A percentile compares a stretch with the other conserved stretches of the same genome.
phyloP scores from a whole-genome alignment of 2,888 invertebrate species.

The Protonemura montana region DNA sequence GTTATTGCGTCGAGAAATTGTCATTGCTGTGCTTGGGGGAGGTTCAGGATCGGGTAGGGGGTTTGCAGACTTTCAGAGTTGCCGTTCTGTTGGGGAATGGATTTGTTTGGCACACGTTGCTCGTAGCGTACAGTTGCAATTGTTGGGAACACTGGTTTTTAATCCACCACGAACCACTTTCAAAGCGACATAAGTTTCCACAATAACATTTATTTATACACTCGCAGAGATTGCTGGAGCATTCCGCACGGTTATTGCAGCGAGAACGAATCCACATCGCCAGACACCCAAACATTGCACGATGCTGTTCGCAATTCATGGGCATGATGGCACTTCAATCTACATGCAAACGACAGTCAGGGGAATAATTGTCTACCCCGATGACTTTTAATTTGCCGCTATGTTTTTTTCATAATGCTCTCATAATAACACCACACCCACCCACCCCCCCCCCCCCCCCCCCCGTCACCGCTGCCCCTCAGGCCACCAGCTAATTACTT shows the following conservation, averaged over 20 bases:
- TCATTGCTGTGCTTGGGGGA: background rate
- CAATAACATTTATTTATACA: no score
- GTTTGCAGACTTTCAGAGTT: no score
- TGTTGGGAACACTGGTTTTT: no score
- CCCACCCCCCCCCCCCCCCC: background rate
- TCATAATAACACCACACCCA: background rate
- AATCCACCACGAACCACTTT: no score
- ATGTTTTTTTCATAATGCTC: background rate
- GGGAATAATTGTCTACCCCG: slow-evolving; percentile 1
- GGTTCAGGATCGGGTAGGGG: no score
- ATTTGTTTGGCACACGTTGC: no score
- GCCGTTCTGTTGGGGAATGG: no score
- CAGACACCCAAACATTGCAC: background rate
- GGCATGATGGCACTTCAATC: background rate
- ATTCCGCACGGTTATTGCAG: background rate
- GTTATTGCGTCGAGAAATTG: background rate
- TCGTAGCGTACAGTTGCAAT: no score
- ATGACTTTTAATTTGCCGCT: background rate
- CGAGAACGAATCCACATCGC: background rate
- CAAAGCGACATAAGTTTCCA: no score
- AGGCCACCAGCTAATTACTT: background rate
- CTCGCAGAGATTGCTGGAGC: background rate
- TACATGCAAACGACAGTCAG: background rate
- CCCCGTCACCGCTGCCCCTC: background rate
- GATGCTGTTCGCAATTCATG: background rate